Base-by-base conservation (phyloP, 2,888 invertebrate genomes). In the Melinopterus prodromus region DNA sequence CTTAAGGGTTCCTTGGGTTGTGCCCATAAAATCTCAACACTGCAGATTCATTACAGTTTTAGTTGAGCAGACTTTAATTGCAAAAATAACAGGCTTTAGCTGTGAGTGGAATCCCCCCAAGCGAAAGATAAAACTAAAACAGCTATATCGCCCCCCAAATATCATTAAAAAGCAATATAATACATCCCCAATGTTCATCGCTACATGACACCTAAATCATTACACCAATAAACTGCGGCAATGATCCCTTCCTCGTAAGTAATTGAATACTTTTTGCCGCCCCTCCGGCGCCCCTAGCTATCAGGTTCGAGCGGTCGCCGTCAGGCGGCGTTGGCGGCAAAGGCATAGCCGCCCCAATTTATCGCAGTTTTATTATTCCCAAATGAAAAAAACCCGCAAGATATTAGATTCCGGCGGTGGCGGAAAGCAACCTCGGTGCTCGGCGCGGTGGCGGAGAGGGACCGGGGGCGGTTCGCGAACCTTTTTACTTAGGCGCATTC, bases 301-400 rank as follows among this genome's bases (percentile, higher is more conserved):
- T 53, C 53, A 53, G 53, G 9, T 53, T 53, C 53, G 53, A 53
- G 53, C 53, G 53, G 53, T 12, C 9, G 12, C 53, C 53, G 12
- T 12, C 53, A 12, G 7, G 9, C 7, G 53, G 53, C 53, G 53
- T 7, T 12, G 53, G 7, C 12, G 53, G 53, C 53, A 26, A 26
- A 26, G 26, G 26, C 26, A 26, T 26, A 12, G 53, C 53, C 53
- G 53, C 53, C 53, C 53, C 53, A 84, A 85, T 86, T 85, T 83
- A 83, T 81, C 82, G 79, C 81, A 84, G 84, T 84, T 86, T 86
- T 86, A 85, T 85, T 85, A 85, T 85, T 85, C 85, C 84, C 85
- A 81, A 82, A 83, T 81, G 84, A 81, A 83, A 83, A 79, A 82
- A 77, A 79, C 82, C 84, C 82, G 83, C 84, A 82, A 84, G 84